Percentiles rank a stretch among this genome's conserved stretches.
Evolutionary conservation across 1,140 invertebrate genomes (phyloP).

Genomic region (Diorhabda carinulata): DNA sequence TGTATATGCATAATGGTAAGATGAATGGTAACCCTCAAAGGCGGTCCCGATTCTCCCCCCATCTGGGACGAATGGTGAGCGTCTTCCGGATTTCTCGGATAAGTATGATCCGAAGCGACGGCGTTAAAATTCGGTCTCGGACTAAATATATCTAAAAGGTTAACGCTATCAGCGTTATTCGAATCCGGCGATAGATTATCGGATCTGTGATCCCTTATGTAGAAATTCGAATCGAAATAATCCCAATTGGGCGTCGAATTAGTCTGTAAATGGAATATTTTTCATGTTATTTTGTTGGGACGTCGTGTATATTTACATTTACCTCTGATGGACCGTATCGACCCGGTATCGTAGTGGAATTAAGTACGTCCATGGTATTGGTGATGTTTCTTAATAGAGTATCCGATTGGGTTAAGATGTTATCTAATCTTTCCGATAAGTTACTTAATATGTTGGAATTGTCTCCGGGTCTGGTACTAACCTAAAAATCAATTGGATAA

Average conservation of each 20-base stretch:
- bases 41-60: constrained; percentile 33
- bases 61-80: constrained; percentile 17
- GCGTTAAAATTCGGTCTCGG: constrained; percentile 20
- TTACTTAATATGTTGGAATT: constrained; percentile 41
- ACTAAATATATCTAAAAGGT: constrained; percentile 3
- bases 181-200: constrained; percentile 12
- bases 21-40: constrained; percentile 42
- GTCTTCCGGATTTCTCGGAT: constrained; percentile 37
- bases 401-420: constrained; percentile 44
- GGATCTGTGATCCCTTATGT: constrained; percentile 32
- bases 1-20: constrained; percentile 43
- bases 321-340: background rate
- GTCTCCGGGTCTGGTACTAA: constrained; percentile 32
- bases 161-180: background rate
- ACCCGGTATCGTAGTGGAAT: constrained; percentile 16
- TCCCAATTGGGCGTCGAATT: constrained; percentile 15
- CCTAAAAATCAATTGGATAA: background rate
- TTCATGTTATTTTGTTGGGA: no score
- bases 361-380: constrained; percentile 37
- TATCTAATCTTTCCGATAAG: constrained; percentile 43
- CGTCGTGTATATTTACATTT: background rate
- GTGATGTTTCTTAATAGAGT: constrained; percentile 42
- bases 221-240: constrained; percentile 37
- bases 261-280: background rate
- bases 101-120: constrained; percentile 43